Percentiles rank a stretch among this genome's conserved stretches.
phyloP scores from a whole-genome alignment of 2,113 vertebrate species.

The Pimephales promelas region DNA sequence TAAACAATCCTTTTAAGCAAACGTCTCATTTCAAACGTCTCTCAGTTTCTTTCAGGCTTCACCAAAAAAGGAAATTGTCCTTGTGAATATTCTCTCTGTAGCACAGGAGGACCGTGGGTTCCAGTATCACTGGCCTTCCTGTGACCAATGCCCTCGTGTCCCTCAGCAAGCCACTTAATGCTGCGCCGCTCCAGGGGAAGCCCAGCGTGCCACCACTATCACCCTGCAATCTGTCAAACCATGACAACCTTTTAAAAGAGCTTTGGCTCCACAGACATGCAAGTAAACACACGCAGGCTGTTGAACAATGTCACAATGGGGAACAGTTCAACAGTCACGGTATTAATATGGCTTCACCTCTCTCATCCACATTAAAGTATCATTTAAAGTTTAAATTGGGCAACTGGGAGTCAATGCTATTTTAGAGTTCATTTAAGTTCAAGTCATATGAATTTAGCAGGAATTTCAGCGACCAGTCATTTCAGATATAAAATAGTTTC shows the following conservation, averaged over 20 bases:
- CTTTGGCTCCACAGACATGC: slow-evolving; percentile 12
- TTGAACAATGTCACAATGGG: slow-evolving; percentile 28
- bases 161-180: slow-evolving; percentile 15
- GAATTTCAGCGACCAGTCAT: background rate
- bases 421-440: background rate
- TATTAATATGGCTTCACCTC: slow-evolving; percentile 64
- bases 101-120: background rate
- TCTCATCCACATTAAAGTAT: slow-evolving; percentile 69
- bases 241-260: slow-evolving; percentile 36
- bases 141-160: slow-evolving; percentile 40
- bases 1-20: background rate
- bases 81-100: background rate
- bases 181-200: slow-evolving; percentile 3
- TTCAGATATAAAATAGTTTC: background rate
- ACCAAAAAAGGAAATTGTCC: background rate
- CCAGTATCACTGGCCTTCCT: slow-evolving; percentile 28
- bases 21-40: background rate
- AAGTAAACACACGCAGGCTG: slow-evolving; percentile 31
- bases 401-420: background rate
- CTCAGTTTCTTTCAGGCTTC: background rate
- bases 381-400: background rate
- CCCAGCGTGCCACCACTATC: slow-evolving; percentile 25
- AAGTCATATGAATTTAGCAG: background rate
- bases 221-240: slow-evolving; percentile 40
- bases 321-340: background rate